A percentile compares a stretch with the other conserved stretches of the same genome.
Conservation (phyloP, 2,888 invertebrate genomes). For the Diploptera punctata region DNA sequence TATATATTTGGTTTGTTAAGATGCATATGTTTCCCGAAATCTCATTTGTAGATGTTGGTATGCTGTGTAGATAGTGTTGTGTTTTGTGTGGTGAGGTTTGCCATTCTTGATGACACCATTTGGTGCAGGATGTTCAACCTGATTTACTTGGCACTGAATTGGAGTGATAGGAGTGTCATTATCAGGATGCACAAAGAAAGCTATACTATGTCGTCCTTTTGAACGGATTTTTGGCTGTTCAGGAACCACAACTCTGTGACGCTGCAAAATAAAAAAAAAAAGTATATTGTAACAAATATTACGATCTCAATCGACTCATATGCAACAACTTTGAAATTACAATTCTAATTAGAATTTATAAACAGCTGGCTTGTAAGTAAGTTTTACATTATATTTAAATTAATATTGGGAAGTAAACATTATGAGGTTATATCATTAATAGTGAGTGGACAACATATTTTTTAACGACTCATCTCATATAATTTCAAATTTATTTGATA, state of each 20-base stretch:
- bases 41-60: conserved; percentile 75
- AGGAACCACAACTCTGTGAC: conserved; percentile 77
- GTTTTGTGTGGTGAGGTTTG: conserved; percentile 22
- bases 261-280: conserved; percentile 56
- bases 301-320: neutral
- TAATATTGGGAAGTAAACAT: too few species aligned
- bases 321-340: too few species aligned
- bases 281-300: neutral
- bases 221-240: conserved; percentile 66
- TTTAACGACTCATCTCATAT: too few species aligned
- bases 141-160: conserved; percentile 47
- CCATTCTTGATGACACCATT: conserved; percentile 4
- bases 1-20: conserved; percentile 22
- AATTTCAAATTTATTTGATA: too few species aligned
- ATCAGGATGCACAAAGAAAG: conserved; percentile 80
- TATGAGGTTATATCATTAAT: too few species aligned
- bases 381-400: too few species aligned
- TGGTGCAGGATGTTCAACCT: conserved; percentile 53
- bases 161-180: conserved; percentile 60
- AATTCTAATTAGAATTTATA: too few species aligned
- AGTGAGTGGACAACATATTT: too few species aligned
- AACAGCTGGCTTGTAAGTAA: too few species aligned
- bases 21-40: conserved; percentile 73
- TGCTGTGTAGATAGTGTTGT: conserved; percentile 64
- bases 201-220: conserved; percentile 75